Evolutionary conservation across 2,888 invertebrate species (phyloP).

Genomic region (Ceriagrion tenellum): DNA sequence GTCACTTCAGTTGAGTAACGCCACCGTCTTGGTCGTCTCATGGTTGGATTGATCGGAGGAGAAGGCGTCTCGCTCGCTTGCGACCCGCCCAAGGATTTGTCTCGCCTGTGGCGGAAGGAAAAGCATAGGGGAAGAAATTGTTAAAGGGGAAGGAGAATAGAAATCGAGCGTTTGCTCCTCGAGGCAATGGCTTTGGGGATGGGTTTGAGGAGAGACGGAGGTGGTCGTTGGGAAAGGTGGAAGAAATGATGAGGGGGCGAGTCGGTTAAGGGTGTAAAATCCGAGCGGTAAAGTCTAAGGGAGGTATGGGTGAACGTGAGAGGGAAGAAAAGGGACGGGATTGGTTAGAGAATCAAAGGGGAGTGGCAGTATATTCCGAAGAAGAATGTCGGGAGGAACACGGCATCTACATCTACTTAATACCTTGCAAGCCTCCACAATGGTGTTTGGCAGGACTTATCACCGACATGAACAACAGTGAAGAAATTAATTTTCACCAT

Average conservation of each 20-base stretch:
- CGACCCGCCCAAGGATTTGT: neutral
- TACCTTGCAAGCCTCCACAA: no score
- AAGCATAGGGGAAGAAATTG: neutral
- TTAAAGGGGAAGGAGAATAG: neutral
- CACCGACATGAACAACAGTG: no score
- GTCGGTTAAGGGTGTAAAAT: neutral
- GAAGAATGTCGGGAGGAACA: no score
- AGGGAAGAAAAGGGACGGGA: no score
- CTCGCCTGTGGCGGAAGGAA: neutral
- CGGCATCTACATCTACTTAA: no score
- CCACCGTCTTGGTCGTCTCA: neutral
- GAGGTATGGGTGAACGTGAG: neutral
- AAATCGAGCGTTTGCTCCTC: neutral
- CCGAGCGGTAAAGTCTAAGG: neutral
- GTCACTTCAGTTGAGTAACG: neutral
- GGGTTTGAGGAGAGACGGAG: neutral
- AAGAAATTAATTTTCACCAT: no score
- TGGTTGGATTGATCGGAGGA: neutral
- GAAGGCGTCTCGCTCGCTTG: neutral
- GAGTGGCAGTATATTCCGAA: no score
- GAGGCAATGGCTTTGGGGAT: neutral
- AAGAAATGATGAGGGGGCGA: neutral
- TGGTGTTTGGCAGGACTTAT: no score
- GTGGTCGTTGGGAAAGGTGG: neutral
- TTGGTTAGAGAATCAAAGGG: no score